phyloP scores from a whole-genome alignment of 2,888 invertebrate species.

The Watsonalla cultraria region DNA sequence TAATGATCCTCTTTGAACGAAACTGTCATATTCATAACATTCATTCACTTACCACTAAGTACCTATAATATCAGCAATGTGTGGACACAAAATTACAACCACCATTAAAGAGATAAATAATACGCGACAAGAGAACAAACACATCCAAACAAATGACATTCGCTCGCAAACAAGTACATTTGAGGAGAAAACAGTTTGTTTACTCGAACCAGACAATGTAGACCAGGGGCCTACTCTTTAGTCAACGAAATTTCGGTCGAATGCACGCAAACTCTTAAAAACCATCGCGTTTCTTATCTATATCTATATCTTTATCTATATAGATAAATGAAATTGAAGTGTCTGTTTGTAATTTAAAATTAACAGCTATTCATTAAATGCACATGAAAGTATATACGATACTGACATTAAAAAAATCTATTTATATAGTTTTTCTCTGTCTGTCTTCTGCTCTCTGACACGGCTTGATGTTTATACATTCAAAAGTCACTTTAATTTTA shows the following conservation, averaged over 20 bases:
- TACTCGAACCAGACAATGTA: conserved; percentile 16
- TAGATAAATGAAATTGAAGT: too few relatives aligned
- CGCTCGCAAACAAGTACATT: conserved; percentile 28
- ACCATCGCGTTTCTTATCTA: background rate
- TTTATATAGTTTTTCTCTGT: too few relatives aligned
- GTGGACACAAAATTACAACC: conserved; percentile 11
- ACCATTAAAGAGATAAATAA: conserved; percentile 25
- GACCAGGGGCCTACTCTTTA: background rate
- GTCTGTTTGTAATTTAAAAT: too few relatives aligned
- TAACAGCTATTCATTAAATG: too few relatives aligned
- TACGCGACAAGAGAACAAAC: conserved; percentile 33
- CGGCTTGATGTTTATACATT: too few relatives aligned
- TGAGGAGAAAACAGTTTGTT: conserved; percentile 26
- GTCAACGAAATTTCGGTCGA: too few relatives aligned
- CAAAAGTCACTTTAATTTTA: too few relatives aligned
- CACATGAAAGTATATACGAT: background rate
- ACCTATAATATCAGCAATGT: conserved; percentile 9
- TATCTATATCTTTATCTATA: background rate
- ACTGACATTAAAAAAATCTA: too few relatives aligned
- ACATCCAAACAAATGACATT: conserved; percentile 29
- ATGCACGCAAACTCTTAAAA: too few relatives aligned
- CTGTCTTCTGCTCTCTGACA: too few relatives aligned
- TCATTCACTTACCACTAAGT: conserved; percentile 7
- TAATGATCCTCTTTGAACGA: background rate
- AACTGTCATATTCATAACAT: background rate